Conservation (phyloP, 2,888 invertebrate genomes). For the Copidosoma aretas region DNA sequence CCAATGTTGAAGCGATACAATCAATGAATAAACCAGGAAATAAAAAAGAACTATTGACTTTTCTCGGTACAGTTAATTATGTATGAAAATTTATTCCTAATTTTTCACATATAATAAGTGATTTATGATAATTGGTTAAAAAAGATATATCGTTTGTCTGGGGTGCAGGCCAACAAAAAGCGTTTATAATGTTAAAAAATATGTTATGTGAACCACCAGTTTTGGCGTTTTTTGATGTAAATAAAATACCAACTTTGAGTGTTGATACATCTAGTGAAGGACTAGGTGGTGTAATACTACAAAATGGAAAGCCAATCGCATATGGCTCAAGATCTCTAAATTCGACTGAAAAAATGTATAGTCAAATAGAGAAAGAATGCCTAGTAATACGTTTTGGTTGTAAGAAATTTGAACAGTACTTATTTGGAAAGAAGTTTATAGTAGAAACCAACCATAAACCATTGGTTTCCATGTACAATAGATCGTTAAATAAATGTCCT, state of each 20-base stretch:
- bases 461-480: too few species aligned
- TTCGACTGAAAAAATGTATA: too few species aligned
- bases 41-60: conserved; percentile 43
- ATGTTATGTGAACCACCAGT: conserved; percentile 36
- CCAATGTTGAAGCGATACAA: too few species aligned
- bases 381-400: too few species aligned
- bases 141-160: conserved; percentile 47
- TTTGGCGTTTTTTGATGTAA: conserved; percentile 34
- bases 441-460: too few species aligned
- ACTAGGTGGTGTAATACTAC: conserved; percentile 12
- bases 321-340: too few species aligned
- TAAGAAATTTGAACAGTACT: too few species aligned
- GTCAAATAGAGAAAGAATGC: too few species aligned
- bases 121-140: conserved; percentile 43
- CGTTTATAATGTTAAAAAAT: conserved; percentile 43
- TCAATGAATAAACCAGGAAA: background rate
- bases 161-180: conserved; percentile 43
- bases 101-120: conserved; percentile 38
- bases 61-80: conserved; percentile 49
- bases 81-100: conserved; percentile 48
- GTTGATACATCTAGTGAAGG: conserved; percentile 39
- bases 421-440: too few species aligned
- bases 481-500: too few species aligned
- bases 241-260: conserved; percentile 32
- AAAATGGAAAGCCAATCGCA: too few species aligned